A percentile compares a stretch with the other conserved stretches of the same genome.
Evolutionary conservation across 2,797 vertebrate genomes (phyloP).

Genomic region (Pyrocephalus nanus): DNA sequence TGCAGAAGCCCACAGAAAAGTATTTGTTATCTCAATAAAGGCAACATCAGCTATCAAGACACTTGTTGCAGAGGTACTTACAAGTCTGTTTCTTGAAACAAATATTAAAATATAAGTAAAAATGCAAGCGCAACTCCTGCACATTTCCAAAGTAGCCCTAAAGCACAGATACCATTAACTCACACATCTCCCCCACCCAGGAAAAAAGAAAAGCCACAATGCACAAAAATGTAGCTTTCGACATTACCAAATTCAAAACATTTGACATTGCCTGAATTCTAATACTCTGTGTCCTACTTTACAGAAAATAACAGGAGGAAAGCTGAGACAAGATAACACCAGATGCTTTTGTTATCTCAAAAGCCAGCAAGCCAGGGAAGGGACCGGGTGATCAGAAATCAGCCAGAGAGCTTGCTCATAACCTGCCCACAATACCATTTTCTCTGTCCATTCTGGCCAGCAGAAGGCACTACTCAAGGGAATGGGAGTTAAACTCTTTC

Average conservation of each 20-base stretch:
- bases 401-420: neutral
- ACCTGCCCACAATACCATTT: neutral
- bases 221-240: neutral
- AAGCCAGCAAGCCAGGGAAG: neutral
- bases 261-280: neutral
- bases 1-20: neutral
- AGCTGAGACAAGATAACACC: neutral
- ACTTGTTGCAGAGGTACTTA: neutral
- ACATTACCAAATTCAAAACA: neutral
- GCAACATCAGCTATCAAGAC: neutral
- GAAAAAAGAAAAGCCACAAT: neutral
- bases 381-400: neutral
- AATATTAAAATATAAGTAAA: neutral
- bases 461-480: neutral
- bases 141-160: neutral
- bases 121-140: neutral
- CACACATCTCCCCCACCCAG: rapidly evolving
- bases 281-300: neutral
- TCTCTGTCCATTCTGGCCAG: neutral
- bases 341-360: neutral
- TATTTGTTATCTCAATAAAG: neutral
- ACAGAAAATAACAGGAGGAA: neutral
- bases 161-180: neutral
- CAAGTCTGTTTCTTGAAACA: neutral
- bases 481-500: neutral